Base-by-base conservation (phyloP, 2,797 vertebrate species). In the Antrozous pallidus region DNA sequence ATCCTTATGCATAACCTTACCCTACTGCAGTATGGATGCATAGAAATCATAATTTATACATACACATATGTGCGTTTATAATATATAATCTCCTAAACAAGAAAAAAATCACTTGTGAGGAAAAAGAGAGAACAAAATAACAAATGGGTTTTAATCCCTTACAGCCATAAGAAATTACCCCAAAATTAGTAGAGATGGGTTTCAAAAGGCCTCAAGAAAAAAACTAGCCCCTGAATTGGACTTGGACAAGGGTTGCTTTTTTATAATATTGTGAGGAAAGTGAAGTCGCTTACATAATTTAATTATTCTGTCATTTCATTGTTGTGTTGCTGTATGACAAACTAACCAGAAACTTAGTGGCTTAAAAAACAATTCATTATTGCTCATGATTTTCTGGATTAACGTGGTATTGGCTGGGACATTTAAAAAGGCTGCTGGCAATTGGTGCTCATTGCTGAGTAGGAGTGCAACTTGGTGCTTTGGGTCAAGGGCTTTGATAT, bases 291-390 rank as follows among this genome's bases (percentile, higher is more conserved):
- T 63, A 31, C 31, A 74, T 79, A 45, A 31, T 79, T 81, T 88
- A 8, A 51, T 85, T 91, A 36, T 88, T 88, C 49, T 84, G 1
- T 91, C 82, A 36, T 67, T 40, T 73, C 40, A 61, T 73, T 71
- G 38, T 91, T 77, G 8, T 92, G 0, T 71, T 74, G 7, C 40
- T 83, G 4, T 70, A 49, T 94, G 92, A 58, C 74, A 94, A 63
- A 63, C 24, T n/a, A 82, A 31, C 22, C 3, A 78, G 73, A 88
- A 94, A 84, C 17, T n/a, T 74, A 47, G 33, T 78, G 22, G 40
- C 80, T 91, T 93, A 49, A 92, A 93, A 89, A 84, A 67, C 33
- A 71, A 8, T 42, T 89, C 26, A 49, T 83, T 80, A 67, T 80
- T 85, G 95, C 11, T 84, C 36, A 49, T 79, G 12, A 54, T 93